Percentiles rank a stretch among this genome's conserved stretches.
Evolutionary conservation across 2,113 vertebrate genomes (phyloP).

Genomic region (Meriones unguiculatus): DNA sequence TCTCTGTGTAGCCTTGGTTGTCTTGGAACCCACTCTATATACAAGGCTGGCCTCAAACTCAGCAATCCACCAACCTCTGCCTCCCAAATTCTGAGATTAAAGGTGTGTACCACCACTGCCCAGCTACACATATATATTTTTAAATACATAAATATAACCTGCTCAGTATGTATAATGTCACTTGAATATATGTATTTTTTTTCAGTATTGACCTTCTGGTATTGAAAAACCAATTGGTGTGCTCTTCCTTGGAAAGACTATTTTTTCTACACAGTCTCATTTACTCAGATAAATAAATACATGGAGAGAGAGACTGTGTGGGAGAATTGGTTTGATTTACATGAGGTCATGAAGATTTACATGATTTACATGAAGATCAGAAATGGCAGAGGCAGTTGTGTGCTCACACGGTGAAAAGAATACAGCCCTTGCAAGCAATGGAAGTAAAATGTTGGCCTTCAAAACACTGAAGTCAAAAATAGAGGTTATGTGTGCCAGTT

Average conservation of each 20-base stretch:
- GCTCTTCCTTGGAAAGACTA: neutral
- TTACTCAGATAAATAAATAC: too few relatives aligned
- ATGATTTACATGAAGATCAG: neutral
- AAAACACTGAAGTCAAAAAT: constrained; percentile 17
- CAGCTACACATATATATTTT: neutral
- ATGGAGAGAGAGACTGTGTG: too few relatives aligned
- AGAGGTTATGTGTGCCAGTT: neutral
- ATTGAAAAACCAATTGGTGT: neutral
- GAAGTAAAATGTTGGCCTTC: neutral
- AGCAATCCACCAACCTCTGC: neutral
- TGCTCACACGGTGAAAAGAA: neutral
- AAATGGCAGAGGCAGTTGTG: neutral
- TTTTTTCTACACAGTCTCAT: neutral
- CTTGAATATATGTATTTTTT: neutral
- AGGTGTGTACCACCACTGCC: neutral
- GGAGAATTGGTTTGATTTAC: neutral
- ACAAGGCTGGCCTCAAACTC: neutral
- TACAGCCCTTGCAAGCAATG: neutral
- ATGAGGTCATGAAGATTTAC: too few relatives aligned
- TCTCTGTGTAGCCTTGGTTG: neutral
- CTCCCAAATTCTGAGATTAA: neutral
- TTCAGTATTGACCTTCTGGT: neutral
- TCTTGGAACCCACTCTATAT: neutral
- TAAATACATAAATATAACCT: neutral
- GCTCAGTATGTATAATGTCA: neutral